Evolutionary conservation across 92 coral and sea anemone genomes (phyloP).

Genomic region (Virgularia gustaviana): DNA sequence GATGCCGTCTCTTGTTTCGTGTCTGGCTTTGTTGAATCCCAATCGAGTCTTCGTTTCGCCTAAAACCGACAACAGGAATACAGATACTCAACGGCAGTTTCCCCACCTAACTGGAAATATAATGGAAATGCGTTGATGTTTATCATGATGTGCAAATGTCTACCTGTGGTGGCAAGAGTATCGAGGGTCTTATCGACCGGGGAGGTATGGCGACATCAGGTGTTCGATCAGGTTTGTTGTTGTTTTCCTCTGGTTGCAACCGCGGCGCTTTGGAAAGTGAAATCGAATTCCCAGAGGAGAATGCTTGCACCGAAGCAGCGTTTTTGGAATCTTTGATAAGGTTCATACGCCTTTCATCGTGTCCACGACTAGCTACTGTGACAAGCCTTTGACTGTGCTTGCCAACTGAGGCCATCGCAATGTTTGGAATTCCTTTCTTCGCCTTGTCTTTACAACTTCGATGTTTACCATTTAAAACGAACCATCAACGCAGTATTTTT

Average conservation of each 20-base stretch:
- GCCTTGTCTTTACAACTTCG: not conserved
- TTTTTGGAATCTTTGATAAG: not conserved
- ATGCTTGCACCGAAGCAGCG: not conserved
- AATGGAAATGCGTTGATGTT: not conserved
- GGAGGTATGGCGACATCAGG: constrained; percentile 42
- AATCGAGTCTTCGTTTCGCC: constrained; percentile 92
- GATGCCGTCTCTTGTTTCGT: constrained; percentile 7
- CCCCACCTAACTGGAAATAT: not conserved
- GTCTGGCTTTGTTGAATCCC: constrained; percentile 67
- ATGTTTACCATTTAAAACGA: constrained; percentile 1
- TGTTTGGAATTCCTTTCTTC: constrained; percentile 1
- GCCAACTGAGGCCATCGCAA: constrained; percentile 34
- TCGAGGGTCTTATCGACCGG: constrained; percentile 44
- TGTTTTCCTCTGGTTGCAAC: constrained; percentile 13
- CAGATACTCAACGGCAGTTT: not conserved
- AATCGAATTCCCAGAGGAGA: not conserved
- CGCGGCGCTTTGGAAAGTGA: not conserved
- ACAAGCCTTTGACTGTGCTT: constrained; percentile 3
- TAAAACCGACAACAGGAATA: constrained; percentile 6
- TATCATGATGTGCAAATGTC: not conserved
- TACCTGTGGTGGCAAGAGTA: constrained; percentile 50
- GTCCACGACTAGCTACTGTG: constrained; percentile 8
- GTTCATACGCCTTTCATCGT: not conserved
- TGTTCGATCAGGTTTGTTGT: constrained; percentile 24
- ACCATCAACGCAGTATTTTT: not conserved